Evolutionary conservation across 2,797 vertebrate genomes (phyloP).

Genomic region (Malacoraja senta): DNA sequence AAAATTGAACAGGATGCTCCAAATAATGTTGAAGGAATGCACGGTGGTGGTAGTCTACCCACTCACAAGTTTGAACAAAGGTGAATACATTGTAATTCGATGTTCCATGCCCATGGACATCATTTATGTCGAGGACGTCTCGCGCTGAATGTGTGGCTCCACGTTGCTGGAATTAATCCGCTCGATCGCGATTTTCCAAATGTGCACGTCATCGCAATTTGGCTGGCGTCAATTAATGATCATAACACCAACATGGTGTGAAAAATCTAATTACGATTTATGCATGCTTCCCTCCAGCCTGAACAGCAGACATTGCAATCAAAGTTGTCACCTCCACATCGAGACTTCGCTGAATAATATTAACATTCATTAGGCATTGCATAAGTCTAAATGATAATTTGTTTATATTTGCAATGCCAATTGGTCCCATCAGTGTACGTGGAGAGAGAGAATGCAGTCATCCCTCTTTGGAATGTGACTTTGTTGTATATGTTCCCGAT

Average conservation of each 20-base stretch:
- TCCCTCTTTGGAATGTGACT: background rate
- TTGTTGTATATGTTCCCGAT: background rate
- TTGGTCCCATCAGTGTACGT: background rate
- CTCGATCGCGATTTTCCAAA: no score
- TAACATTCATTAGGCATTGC: constrained; percentile 9
- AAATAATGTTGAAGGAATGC: background rate
- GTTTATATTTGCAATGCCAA: background rate
- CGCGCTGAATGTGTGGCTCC: background rate
- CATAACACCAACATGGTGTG: background rate
- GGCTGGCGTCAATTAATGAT: background rate
- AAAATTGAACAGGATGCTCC: no score
- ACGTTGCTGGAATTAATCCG: no score
- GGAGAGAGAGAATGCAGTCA: background rate
- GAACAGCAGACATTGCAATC: background rate
- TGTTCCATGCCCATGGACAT: background rate
- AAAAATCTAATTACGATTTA: constrained; percentile 25
- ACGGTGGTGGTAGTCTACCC: background rate
- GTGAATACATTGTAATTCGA: no score
- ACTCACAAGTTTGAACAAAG: background rate
- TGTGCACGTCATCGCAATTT: background rate
- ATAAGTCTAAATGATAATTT: background rate
- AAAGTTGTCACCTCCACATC: background rate
- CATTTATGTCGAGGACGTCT: background rate
- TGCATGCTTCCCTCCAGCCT: background rate
- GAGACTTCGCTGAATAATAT: background rate